Conservation (phyloP, 1,140 invertebrate species). For the Zaprionus davidi region DNA sequence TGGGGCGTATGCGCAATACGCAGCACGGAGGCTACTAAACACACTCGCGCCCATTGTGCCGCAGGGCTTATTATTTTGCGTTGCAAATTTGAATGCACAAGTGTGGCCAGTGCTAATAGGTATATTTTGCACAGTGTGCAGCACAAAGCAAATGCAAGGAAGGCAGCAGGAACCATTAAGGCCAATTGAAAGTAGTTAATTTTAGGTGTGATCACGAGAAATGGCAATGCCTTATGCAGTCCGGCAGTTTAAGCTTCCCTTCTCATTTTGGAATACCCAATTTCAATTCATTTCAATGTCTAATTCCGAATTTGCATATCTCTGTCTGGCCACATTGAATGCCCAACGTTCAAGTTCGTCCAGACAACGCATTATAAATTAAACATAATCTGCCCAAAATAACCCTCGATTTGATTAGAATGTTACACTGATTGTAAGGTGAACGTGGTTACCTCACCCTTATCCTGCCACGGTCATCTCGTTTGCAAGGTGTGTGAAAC, state of each 20-base stretch:
- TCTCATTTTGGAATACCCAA: not conserved
- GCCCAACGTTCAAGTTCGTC: not conserved
- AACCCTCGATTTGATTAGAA: not conserved
- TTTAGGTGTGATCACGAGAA: not conserved
- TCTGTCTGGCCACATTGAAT: not conserved
- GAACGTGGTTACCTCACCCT: not conserved
- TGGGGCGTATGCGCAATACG: conserved; percentile 60
- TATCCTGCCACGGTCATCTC: not conserved
- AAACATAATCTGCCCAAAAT: not conserved
- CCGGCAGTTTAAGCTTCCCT: too few relatives aligned
- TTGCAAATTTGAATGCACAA: conserved; percentile 14
- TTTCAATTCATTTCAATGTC: not conserved
- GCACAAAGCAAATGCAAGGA: not conserved
- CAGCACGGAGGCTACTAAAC: not conserved
- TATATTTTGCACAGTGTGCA: not conserved
- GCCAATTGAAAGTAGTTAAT: not conserved
- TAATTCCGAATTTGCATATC: not conserved
- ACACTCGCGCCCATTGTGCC: not conserved
- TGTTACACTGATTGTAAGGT: not conserved
- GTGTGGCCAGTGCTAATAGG: conserved; percentile 11
- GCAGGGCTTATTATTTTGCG: conserved; percentile 16
- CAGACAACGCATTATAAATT: not conserved
- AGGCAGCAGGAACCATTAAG: not conserved
- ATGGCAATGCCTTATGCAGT: not conserved
- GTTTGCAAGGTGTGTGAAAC: not conserved